These are phyloP conservation scores for Psilanteris sp. DNA, from an alignment of 1,140 invertebrate species.

Conservation along the genomic window DNA sequence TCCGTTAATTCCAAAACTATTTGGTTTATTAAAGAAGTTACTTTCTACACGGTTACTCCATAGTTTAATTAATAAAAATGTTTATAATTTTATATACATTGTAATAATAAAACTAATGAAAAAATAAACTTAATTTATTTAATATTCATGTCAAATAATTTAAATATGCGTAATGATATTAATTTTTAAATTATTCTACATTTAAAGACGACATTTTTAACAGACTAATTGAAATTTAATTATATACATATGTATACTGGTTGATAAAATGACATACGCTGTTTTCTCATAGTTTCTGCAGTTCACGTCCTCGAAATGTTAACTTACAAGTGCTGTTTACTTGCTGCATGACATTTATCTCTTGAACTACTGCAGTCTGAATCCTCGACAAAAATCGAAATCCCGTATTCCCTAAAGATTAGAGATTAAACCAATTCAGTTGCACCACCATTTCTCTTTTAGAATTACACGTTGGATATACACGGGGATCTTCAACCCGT, in stretches of 20 bases:
- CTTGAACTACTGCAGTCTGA: constrained; percentile 9
- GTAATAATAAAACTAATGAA: too few relatives aligned
- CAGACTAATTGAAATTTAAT: too few relatives aligned
- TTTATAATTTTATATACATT: too few relatives aligned
- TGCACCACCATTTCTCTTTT: constrained; percentile 11
- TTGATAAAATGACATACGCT: constrained; percentile 6
- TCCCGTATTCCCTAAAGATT: constrained; percentile 16
- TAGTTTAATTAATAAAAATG: too few relatives aligned
- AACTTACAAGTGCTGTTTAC: constrained; percentile 3
- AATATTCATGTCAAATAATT: too few relatives aligned
- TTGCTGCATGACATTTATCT: constrained; percentile 33
- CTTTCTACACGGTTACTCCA: too few relatives aligned
- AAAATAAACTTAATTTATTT: too few relatives aligned
- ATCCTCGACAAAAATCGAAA: constrained; percentile 33
- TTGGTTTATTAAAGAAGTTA: too few relatives aligned
- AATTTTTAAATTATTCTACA: too few relatives aligned
- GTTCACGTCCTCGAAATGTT: constrained; percentile 9
- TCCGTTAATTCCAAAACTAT: too few relatives aligned
- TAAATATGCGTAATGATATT: too few relatives aligned
- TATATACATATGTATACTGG: constrained; percentile 1
- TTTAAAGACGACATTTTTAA: too few relatives aligned
- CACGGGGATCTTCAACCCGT: constrained; percentile 1
- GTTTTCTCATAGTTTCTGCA: constrained; percentile 10
- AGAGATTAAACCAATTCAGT: constrained; percentile 24
- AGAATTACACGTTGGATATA: constrained; percentile 8